phyloP scores from a whole-genome alignment of 2,888 invertebrate genomes.

The Phengaris arion region DNA sequence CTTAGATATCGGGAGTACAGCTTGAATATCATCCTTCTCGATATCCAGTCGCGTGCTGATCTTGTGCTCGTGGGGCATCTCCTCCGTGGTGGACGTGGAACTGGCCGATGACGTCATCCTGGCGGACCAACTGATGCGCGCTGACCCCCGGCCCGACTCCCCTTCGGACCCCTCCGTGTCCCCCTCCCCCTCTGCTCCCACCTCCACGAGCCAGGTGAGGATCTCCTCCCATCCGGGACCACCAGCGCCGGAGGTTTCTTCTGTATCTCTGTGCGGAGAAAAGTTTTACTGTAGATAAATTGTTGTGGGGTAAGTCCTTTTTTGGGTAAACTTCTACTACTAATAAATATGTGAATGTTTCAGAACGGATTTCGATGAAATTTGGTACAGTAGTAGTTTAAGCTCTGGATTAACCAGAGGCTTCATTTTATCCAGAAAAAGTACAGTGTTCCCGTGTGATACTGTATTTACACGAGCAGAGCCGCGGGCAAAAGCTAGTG shows the following conservation, averaged over 20 bases:
- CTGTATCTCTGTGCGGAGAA: constrained; percentile 51
- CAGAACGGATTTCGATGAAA: no score
- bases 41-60: constrained; percentile 91
- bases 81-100: constrained; percentile 61
- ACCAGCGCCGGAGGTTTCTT: constrained; percentile 62
- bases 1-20: constrained; percentile 95
- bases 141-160: constrained; percentile 86
- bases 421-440: no score
- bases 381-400: no score
- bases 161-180: constrained; percentile 70
- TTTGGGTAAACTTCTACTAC: no score
- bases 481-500: no score
- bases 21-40: constrained; percentile 96
- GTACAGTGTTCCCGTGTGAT: no score
- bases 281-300: background rate
- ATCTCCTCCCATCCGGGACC: constrained; percentile 86
- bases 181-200: constrained; percentile 87
- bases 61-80: constrained; percentile 78
- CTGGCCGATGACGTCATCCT: constrained; percentile 66
- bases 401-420: no score
- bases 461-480: no score
- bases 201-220: constrained; percentile 94
- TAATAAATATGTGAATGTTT: no score
- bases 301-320: no score
- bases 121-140: constrained; percentile 91